phyloP scores from a whole-genome alignment of 2,113 vertebrate species.

The Peucedramus taeniatus region DNA sequence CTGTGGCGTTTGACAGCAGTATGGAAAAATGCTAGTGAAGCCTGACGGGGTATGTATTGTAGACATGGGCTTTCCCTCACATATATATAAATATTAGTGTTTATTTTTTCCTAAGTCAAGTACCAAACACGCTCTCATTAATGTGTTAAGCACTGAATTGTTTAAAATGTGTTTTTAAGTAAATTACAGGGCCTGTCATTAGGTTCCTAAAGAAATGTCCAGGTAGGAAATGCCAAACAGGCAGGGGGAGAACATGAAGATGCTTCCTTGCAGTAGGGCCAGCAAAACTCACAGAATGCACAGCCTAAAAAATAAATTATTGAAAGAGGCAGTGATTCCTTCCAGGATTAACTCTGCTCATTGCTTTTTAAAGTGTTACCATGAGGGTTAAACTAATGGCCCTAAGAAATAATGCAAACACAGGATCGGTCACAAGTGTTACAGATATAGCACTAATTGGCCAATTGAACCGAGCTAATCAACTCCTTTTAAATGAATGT shows the following conservation, averaged over 20 bases:
- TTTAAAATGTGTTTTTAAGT: not conserved
- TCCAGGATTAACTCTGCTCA: not conserved
- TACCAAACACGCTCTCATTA: not conserved
- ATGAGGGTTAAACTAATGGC: conserved; percentile 38
- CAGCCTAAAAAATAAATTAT: not conserved
- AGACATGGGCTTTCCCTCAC: not conserved
- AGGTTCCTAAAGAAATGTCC: not conserved
- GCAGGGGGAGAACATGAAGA: rapidly evolving
- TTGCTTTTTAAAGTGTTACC: not conserved
- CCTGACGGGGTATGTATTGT: not conserved
- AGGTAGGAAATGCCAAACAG: not conserved
- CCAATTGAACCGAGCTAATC: not conserved
- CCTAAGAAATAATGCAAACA: not conserved
- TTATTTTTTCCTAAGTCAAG: not conserved
- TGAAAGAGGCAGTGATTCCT: not conserved
- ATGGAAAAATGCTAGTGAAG: not conserved
- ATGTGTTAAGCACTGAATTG: not conserved
- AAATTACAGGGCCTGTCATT: not conserved
- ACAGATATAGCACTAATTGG: not conserved
- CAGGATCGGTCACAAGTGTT: not conserved
- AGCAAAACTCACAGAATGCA: not conserved
- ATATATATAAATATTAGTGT: not conserved
- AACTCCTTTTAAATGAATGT: not conserved
- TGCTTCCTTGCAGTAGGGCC: not conserved
- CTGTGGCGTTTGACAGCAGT: not conserved